Conservation (phyloP, 2,888 invertebrate species). For the Cheiracanthium punctorium region DNA sequence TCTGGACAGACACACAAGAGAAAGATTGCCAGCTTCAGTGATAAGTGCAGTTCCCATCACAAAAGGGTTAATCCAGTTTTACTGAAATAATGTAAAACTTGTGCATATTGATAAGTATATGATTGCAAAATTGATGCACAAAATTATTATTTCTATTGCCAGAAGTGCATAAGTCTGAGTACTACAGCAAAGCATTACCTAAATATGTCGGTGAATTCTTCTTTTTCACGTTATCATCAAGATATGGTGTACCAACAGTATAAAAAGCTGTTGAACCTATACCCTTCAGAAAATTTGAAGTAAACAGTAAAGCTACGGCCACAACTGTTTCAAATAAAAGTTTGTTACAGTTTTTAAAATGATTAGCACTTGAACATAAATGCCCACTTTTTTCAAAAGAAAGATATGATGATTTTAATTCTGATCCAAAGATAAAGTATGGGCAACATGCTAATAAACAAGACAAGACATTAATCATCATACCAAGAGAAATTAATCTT, state of each 20-base stretch:
- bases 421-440: conserved; percentile 70
- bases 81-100: too few relatives aligned
- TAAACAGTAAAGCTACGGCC: conserved; percentile 70
- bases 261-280: conserved; percentile 71
- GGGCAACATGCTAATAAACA: conserved; percentile 70
- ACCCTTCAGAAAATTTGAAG: conserved; percentile 72
- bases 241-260: conserved; percentile 70
- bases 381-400: not conserved
- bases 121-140: too few relatives aligned
- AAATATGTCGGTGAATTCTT: conserved; percentile 72
- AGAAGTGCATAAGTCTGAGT: too few relatives aligned
- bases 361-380: not conserved
- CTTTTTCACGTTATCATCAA: conserved; percentile 72
- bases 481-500: conserved; percentile 55
- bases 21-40: too few relatives aligned
- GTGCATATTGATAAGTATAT: too few relatives aligned
- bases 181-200: too few relatives aligned
- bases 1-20: too few relatives aligned
- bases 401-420: not conserved
- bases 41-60: too few relatives aligned
- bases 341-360: not conserved
- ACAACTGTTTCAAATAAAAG: conserved; percentile 27
- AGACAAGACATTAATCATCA: conserved; percentile 66
- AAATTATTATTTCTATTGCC: too few relatives aligned
- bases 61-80: too few relatives aligned